phyloP scores from a whole-genome alignment of 1,140 invertebrate species.

The Oryctes rhinoceros region DNA sequence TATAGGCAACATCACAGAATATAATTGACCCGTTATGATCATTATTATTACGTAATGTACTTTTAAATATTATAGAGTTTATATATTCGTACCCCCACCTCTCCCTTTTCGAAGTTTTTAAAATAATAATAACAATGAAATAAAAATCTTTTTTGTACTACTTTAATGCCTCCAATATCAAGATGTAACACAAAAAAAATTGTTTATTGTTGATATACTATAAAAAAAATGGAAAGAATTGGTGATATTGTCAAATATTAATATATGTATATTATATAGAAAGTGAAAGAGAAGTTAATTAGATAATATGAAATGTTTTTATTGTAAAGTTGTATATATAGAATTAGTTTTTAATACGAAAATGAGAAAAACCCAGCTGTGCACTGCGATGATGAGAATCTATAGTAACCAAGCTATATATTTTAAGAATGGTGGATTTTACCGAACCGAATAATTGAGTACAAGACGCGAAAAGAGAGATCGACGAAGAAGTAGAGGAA shows the following conservation, averaged over 20 bases:
- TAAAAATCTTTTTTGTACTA: conserved; percentile 11
- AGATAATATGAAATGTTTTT: conserved; percentile 41
- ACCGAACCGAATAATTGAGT: background rate
- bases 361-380: background rate
- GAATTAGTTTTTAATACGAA: conserved; percentile 38
- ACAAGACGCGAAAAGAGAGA: background rate
- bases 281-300: conserved; percentile 26
- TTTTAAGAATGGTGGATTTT: background rate
- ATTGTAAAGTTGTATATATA: conserved; percentile 48
- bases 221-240: conserved; percentile 46
- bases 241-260: conserved; percentile 54
- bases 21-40: conserved; percentile 41
- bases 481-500: background rate
- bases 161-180: background rate
- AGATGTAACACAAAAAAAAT: conserved; percentile 39
- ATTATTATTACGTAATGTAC: conserved; percentile 44
- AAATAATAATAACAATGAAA: conserved; percentile 1
- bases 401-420: background rate
- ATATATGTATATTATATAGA: conserved; percentile 38
- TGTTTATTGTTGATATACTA: conserved; percentile 41
- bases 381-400: background rate
- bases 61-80: conserved; percentile 44
- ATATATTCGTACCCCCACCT: conserved; percentile 28
- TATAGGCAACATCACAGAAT: conserved; percentile 41
- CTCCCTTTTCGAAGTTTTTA: background rate